Evolutionary conservation across 1,140 invertebrate species (phyloP).

Genomic region (Thrips palmi): DNA sequence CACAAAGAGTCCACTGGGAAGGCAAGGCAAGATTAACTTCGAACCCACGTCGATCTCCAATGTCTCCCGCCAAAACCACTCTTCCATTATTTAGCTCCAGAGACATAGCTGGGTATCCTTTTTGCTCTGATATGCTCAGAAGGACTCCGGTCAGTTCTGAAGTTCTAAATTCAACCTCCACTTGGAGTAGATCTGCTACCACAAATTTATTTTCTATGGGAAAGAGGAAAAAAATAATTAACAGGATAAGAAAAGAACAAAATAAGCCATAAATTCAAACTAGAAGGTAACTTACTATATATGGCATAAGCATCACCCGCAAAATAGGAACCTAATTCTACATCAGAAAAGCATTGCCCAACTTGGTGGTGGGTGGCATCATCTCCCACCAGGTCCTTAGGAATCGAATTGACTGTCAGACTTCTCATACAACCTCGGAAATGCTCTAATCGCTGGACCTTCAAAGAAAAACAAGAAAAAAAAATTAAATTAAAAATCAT

Average conservation of each 20-base stretch:
- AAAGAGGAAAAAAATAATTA: slow-evolving; percentile 7
- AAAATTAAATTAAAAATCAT: slow-evolving; percentile 5
- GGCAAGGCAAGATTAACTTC: slow-evolving; percentile 36
- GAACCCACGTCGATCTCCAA: slow-evolving; percentile 39
- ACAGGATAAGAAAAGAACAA: slow-evolving; percentile 3
- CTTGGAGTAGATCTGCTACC: slow-evolving; percentile 43
- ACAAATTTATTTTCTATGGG: slow-evolving; percentile 46
- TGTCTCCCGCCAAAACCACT: slow-evolving; percentile 49
- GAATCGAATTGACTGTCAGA: slow-evolving; percentile 50
- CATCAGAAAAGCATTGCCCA: slow-evolving; percentile 68
- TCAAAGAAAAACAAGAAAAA: slow-evolving; percentile 11
- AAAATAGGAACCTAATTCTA: slow-evolving; percentile 76
- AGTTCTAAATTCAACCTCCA: slow-evolving; percentile 69
- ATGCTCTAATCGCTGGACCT: slow-evolving; percentile 46
- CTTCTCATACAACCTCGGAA: slow-evolving; percentile 69
- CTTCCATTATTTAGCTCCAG: slow-evolving; percentile 59
- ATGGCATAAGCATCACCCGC: slow-evolving; percentile 62
- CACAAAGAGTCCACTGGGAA: slow-evolving; percentile 42
- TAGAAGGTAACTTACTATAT: slow-evolving; percentile 40
- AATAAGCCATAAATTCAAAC: neutral
- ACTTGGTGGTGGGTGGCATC: slow-evolving; percentile 48
- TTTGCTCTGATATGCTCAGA: slow-evolving; percentile 44
- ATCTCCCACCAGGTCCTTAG: slow-evolving; percentile 50
- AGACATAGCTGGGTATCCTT: slow-evolving; percentile 45
- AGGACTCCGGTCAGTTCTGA: slow-evolving; percentile 63